These are phyloP conservation scores for Acleris cristana DNA, from an alignment of 2,888 invertebrate species.

Conservation along the genomic window DNA sequence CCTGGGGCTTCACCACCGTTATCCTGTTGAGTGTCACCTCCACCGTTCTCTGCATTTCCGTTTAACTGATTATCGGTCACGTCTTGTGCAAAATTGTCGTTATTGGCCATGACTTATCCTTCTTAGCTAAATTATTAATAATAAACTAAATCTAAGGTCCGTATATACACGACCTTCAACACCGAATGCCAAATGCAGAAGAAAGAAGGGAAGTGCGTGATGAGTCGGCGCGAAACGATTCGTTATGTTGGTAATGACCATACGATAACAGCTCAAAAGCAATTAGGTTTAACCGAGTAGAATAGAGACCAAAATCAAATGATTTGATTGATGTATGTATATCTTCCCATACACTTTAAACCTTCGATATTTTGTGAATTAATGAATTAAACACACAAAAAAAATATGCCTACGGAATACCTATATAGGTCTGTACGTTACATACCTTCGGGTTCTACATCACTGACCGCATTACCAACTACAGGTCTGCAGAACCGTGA, in stretches of 20 bases:
- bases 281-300: no score
- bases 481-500: no score
- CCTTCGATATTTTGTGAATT: no score
- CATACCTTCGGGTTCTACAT: no score
- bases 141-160: constrained; percentile 78
- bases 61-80: constrained; percentile 88
- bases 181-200: constrained; percentile 82
- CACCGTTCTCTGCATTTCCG: constrained; percentile 85
- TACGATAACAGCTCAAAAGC: no score
- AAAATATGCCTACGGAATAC: no score
- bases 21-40: constrained; percentile 87
- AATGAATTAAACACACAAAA: no score
- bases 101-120: constrained; percentile 86
- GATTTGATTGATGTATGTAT: no score
- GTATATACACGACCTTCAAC: constrained; percentile 74
- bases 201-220: constrained; percentile 68
- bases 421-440: no score
- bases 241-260: constrained; percentile 56
- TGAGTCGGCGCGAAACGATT: constrained; percentile 69
- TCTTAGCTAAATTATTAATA: constrained; percentile 84
- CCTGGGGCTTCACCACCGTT: constrained; percentile 90
- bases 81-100: constrained; percentile 91
- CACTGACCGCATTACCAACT: no score
- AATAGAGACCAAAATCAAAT: no score
- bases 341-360: no score